Conservation (phyloP, 1,140 invertebrate species). For the Antheraea pernyi region DNA sequence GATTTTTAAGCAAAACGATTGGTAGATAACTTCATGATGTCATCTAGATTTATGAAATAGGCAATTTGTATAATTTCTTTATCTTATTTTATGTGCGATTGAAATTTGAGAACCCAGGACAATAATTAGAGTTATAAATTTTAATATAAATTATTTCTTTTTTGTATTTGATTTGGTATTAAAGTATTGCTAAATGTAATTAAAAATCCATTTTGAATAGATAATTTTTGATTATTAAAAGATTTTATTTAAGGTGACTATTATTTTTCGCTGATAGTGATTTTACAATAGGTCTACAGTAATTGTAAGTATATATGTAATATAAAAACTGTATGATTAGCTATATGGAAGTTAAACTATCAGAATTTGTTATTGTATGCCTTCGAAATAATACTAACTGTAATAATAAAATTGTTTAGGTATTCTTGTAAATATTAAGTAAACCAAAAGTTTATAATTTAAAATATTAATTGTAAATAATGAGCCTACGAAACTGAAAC, state of each 20-base stretch:
- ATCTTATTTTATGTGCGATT: constrained; percentile 12
- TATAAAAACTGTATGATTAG: no score
- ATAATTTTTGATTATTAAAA: background rate
- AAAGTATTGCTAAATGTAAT: no score
- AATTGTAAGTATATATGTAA: no score
- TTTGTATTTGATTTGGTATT: background rate
- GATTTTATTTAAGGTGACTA: background rate
- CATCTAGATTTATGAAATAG: no score
- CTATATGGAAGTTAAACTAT: constrained; percentile 19
- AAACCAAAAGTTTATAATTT: background rate
- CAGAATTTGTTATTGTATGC: constrained; percentile 4
- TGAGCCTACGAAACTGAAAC: background rate
- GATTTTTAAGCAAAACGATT: background rate
- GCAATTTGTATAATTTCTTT: background rate
- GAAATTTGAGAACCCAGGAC: constrained; percentile 51
- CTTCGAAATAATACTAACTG: background rate
- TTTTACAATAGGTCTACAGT: no score
- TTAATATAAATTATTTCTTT: constrained; percentile 5
- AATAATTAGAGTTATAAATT: constrained; percentile 66
- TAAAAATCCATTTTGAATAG: no score
- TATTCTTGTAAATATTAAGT: background rate
- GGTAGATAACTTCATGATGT: no score
- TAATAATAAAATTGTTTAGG: background rate
- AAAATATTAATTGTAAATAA: background rate
- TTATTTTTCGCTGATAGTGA: background rate